phyloP scores from a whole-genome alignment of 2,888 invertebrate genomes.

The Protonemura montana region DNA sequence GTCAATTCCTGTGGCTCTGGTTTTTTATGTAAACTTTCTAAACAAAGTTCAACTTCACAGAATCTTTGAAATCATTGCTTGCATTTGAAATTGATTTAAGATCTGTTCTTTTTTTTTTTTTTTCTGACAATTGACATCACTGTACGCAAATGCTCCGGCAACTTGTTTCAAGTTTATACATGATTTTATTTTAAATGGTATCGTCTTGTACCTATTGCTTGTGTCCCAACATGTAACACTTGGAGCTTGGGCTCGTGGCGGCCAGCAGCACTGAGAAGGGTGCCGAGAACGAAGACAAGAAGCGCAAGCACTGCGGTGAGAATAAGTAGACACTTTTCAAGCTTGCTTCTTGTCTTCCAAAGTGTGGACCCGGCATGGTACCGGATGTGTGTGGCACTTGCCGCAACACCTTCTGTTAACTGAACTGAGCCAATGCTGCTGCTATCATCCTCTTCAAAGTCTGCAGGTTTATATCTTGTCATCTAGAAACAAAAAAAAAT shows the following conservation, averaged over 20 bases:
- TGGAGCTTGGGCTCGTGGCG: slow-evolving; percentile 60
- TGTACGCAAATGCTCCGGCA: not conserved
- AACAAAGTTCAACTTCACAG: too few species aligned
- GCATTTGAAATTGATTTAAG: too few species aligned
- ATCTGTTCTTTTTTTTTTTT: too few species aligned
- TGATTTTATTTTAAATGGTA: not conserved
- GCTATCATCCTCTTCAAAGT: slow-evolving; percentile 83
- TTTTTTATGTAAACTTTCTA: too few species aligned
- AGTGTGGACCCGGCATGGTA: slow-evolving; percentile 81
- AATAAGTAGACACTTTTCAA: slow-evolving; percentile 75
- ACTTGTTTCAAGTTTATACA: too few species aligned
- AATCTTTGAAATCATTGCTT: too few species aligned
- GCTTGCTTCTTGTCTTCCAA: slow-evolving; percentile 75
- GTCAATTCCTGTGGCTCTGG: too few species aligned
- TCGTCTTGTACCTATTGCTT: slow-evolving; percentile 37
- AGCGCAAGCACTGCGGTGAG: slow-evolving; percentile 65
- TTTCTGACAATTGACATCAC: too few species aligned
- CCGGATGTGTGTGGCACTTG: slow-evolving; percentile 82
- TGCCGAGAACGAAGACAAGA: slow-evolving; percentile 67
- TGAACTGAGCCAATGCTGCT: slow-evolving; percentile 86
- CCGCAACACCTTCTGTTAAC: slow-evolving; percentile 79
- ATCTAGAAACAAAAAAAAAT: slow-evolving; percentile 65
- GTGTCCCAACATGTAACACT: slow-evolving; percentile 47
- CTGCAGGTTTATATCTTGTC: slow-evolving; percentile 88
- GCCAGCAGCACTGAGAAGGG: slow-evolving; percentile 65